Evolutionary conservation across 2,113 vertebrate species (phyloP).

Genomic region (Myotis yumanensis): DNA sequence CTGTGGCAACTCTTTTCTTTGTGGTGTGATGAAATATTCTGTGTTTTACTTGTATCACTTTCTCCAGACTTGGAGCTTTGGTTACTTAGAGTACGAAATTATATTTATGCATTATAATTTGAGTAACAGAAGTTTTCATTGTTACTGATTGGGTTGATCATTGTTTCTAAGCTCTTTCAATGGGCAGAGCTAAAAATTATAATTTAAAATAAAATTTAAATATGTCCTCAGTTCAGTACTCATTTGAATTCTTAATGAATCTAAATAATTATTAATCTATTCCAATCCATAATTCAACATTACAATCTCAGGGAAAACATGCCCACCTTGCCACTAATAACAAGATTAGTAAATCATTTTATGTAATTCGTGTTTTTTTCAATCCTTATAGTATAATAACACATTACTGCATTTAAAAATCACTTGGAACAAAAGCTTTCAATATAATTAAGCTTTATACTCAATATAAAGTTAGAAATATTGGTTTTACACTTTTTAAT

Average conservation of each 20-base stretch:
- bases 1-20: background rate
- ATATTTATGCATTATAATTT: background rate
- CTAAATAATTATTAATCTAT: background rate
- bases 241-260: background rate
- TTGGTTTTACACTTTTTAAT: background rate
- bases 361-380: background rate
- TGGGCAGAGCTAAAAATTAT: background rate
- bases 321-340: background rate
- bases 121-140: background rate
- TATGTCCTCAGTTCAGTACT: background rate
- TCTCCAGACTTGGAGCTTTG: background rate
- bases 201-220: background rate
- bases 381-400: background rate
- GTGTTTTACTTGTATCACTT: background rate
- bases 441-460: background rate
- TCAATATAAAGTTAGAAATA: background rate
- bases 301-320: background rate
- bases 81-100: background rate
- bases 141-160: background rate
- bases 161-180: background rate
- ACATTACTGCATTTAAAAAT: background rate
- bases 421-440: background rate
- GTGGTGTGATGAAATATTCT: background rate
- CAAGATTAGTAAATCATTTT: background rate
- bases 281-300: background rate